phyloP scores from a whole-genome alignment of 2,888 invertebrate genomes.

The Agrenia bidenticulata region DNA sequence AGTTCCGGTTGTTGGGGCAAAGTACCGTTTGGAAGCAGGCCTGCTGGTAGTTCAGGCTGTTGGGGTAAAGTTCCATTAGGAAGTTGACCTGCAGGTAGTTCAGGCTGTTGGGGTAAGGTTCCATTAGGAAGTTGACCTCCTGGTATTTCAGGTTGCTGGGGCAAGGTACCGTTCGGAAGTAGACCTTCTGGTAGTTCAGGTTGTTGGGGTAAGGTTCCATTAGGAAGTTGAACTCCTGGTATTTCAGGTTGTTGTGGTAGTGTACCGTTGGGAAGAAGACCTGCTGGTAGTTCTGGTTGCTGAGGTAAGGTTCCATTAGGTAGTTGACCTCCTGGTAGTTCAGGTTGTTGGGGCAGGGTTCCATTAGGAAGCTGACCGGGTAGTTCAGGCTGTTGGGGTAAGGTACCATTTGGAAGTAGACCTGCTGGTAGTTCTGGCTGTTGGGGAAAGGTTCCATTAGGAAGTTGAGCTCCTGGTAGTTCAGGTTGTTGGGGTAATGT shows the following conservation, averaged over 20 bases:
- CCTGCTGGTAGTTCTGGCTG: conserved; percentile 28
- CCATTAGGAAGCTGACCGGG: not conserved
- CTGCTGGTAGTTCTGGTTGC: conserved; percentile 13
- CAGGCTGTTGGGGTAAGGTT: conserved; percentile 19
- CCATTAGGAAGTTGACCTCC: conserved; percentile 8
- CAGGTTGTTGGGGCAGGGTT: conserved; percentile 22
- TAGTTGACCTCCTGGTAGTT: conserved; percentile 9
- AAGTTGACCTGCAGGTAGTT: too few relatives aligned
- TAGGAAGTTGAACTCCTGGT: conserved; percentile 16
- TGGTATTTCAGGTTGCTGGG: conserved; percentile 17
- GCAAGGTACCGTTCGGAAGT: conserved; percentile 10
- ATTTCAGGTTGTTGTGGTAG: conserved; percentile 3
- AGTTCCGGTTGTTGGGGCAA: conserved; percentile 29
- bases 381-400: not conserved
- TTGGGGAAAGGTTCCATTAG: not conserved
- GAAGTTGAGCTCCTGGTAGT: conserved; percentile 2
- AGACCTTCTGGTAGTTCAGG: conserved; percentile 29
- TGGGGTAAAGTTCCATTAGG: conserved; percentile 14
- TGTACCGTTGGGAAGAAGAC: conserved; percentile 4
- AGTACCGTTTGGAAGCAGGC: conserved; percentile 20
- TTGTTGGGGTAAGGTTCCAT: conserved; percentile 7
- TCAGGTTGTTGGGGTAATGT: conserved; percentile 14
- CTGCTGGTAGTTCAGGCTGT: conserved; percentile 19
- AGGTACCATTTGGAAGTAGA: not conserved
- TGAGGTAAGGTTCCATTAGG: conserved; percentile 16